Conservation (phyloP, 2,797 vertebrate species). For the Pelobates cultripes region DNA sequence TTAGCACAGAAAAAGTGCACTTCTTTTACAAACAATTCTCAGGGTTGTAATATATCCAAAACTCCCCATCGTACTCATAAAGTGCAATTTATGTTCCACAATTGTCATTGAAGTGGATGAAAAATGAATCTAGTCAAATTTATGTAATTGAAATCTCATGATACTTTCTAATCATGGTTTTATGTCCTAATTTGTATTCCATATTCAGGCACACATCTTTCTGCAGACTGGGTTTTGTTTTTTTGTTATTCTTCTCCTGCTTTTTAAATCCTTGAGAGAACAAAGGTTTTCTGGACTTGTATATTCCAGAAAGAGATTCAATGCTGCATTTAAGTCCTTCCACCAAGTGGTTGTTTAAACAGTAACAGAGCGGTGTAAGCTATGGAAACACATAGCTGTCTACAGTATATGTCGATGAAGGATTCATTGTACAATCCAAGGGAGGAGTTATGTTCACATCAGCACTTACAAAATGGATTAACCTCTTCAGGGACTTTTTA, state of each 20-base stretch:
- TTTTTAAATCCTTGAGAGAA: background rate
- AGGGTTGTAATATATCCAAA: background rate
- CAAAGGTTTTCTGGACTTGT: background rate
- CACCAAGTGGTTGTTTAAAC: slow-evolving; percentile 13
- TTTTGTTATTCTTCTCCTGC: slow-evolving; percentile 3
- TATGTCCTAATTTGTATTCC: slow-evolving; percentile 34
- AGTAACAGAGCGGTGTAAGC: slow-evolving; percentile 33
- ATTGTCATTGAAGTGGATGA: background rate
- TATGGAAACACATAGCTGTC: slow-evolving; percentile 13
- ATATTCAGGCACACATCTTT: slow-evolving; percentile 13
- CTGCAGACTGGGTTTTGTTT: background rate
- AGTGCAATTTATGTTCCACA: background rate
- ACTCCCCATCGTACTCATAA: background rate
- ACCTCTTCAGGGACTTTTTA: slow-evolving; percentile 22
- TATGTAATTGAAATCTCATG: background rate
- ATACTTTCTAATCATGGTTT: slow-evolving; percentile 16
- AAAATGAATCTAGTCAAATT: slow-evolving; percentile 20
- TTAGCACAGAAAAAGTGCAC: background rate
- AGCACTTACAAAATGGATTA: slow-evolving; percentile 34
- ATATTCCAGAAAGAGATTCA: background rate
- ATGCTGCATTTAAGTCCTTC: slow-evolving; percentile 13
- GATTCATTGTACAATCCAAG: slow-evolving; percentile 38
- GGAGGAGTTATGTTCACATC: slow-evolving; percentile 49
- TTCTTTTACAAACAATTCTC: background rate
- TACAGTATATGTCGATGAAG: slow-evolving; percentile 37